These are phyloP conservation scores for Pachypeltis micranthus DNA, from an alignment of 1,140 invertebrate genomes.

Conservation along the genomic window DNA sequence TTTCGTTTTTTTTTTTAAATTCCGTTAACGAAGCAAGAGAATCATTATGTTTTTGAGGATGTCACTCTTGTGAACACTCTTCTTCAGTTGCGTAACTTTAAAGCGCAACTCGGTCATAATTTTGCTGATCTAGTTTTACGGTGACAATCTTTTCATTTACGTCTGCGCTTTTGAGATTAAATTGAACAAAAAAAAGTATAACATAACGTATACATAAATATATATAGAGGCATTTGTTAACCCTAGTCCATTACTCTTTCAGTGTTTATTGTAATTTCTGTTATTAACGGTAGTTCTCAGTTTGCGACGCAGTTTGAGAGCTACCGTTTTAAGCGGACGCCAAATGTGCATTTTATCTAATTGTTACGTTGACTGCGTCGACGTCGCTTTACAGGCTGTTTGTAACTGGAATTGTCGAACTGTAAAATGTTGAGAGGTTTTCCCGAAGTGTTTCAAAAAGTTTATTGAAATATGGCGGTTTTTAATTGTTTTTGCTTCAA, in stretches of 20 bases:
- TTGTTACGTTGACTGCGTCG: too few relatives aligned
- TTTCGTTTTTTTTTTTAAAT: not conserved
- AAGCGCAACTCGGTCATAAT: not conserved
- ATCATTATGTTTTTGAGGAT: too few relatives aligned
- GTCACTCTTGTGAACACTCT: too few relatives aligned
- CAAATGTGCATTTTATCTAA: not conserved
- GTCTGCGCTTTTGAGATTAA: not conserved
- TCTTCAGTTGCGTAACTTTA: not conserved
- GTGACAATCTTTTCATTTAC: not conserved
- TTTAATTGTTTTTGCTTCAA: too few relatives aligned
- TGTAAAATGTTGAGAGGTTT: not conserved
- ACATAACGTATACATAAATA: not conserved
- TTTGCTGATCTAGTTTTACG: not conserved
- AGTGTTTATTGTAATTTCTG: conserved; percentile 10
- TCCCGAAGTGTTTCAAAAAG: not conserved
- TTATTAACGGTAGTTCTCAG: not conserved
- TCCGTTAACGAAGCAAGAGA: too few relatives aligned
- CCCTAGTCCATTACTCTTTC: conserved; percentile 22
- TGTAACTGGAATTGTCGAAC: too few relatives aligned
- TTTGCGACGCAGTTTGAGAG: not conserved
- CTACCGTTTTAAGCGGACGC: not conserved
- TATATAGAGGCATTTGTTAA: conserved; percentile 19
- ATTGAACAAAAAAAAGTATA: not conserved
- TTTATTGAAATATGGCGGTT: too few relatives aligned
- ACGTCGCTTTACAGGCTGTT: too few relatives aligned